A percentile compares a stretch with the other conserved stretches of the same genome.
Conservation (phyloP, 2,888 invertebrate genomes). For the Ceriagrion tenellum region DNA sequence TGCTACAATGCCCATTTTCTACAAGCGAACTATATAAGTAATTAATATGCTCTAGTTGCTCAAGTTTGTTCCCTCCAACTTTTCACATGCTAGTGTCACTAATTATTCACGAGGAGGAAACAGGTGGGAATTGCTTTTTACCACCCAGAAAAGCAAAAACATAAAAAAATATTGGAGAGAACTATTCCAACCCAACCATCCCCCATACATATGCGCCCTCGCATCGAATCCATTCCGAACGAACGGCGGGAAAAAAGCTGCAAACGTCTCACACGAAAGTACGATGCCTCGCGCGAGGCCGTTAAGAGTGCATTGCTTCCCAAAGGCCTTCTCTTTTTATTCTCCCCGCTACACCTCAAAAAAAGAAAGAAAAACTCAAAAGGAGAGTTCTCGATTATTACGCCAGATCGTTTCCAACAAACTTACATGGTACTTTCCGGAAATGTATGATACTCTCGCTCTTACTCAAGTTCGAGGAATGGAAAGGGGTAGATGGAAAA, state of each 20-base stretch:
- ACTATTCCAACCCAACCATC: neutral
- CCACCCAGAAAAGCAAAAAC: neutral
- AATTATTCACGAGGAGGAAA: neutral
- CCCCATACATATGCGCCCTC: neutral
- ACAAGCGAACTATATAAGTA: no score
- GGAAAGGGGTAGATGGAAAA: neutral
- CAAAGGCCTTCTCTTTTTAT: neutral
- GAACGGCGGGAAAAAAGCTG: neutral
- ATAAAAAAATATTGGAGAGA: neutral
- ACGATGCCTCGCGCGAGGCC: neutral
- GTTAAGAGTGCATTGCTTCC: neutral
- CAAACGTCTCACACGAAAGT: neutral
- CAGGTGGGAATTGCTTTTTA: neutral
- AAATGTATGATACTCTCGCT: constrained; percentile 11
- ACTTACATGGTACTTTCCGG: constrained; percentile 8
- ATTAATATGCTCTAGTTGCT: no score
- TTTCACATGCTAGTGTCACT: neutral
- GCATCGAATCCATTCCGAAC: neutral
- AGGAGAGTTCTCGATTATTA: neutral
- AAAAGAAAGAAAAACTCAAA: neutral
- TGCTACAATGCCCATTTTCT: no score
- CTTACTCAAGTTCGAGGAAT: neutral
- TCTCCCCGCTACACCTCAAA: neutral
- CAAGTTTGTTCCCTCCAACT: no score
- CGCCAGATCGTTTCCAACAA: neutral